phyloP scores from a whole-genome alignment of 2,888 invertebrate species.

The Synergus itoensis region DNA sequence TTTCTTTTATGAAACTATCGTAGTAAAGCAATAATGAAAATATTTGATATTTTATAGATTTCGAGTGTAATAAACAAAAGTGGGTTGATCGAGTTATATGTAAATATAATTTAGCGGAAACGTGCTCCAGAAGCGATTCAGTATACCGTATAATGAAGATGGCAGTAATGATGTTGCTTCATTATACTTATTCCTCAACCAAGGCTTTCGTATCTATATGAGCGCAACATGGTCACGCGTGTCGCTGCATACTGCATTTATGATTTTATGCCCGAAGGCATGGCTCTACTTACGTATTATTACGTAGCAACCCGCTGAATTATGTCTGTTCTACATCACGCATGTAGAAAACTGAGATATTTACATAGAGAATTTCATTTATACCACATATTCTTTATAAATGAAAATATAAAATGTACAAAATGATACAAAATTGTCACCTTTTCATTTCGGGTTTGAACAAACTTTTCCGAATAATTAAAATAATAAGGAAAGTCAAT shows the following conservation, averaged over 20 bases:
- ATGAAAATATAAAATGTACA: no score
- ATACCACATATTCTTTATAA: no score
- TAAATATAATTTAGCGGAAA: not conserved
- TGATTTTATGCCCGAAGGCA: constrained; percentile 30
- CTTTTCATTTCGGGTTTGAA: no score
- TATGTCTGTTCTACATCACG: not conserved
- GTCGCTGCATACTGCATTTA: constrained; percentile 59
- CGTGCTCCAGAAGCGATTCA: not conserved
- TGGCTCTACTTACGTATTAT: not conserved
- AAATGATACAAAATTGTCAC: no score
- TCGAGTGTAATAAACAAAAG: not conserved
- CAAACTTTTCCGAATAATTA: no score
- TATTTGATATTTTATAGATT: not conserved
- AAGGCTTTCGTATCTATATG: constrained; percentile 43
- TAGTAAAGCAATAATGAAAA: no score
- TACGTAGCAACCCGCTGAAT: not conserved
- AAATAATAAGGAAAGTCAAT: no score
- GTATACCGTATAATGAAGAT: constrained; percentile 60
- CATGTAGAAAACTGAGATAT: not conserved
- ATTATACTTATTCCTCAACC: constrained; percentile 55
- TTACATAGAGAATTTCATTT: not conserved
- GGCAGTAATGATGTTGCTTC: constrained; percentile 58
- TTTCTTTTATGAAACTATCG: no score
- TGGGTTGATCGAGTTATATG: not conserved
- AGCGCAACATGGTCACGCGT: constrained; percentile 52